Percentiles rank a stretch among this genome's conserved stretches.
These are phyloP conservation scores for Pelosia muscerda DNA, from an alignment of 2,888 invertebrate species.

Conservation along the genomic window DNA sequence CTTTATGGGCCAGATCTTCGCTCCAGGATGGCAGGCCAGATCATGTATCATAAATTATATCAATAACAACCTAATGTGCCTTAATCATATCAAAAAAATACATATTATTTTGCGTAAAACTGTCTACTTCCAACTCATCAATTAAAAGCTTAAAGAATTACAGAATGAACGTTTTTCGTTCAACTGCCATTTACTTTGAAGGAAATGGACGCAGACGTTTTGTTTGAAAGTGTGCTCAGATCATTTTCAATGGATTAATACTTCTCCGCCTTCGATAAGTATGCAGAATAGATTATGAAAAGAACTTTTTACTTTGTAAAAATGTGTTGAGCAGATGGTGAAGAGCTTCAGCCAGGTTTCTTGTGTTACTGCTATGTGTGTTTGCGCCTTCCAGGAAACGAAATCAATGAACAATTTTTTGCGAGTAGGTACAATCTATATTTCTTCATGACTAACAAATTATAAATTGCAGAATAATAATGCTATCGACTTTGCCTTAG, in stretches of 20 bases:
- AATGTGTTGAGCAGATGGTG: background rate
- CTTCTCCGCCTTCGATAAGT: constrained; percentile 45
- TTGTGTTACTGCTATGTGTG: too few relatives aligned
- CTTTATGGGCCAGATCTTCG: too few relatives aligned
- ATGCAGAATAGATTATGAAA: constrained; percentile 39
- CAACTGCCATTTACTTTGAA: background rate
- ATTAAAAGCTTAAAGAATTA: background rate
- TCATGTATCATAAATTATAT: too few relatives aligned
- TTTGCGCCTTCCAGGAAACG: too few relatives aligned
- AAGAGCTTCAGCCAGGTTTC: too few relatives aligned
- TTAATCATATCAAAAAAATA: background rate
- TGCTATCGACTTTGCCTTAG: too few relatives aligned
- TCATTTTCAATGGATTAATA: constrained; percentile 46
- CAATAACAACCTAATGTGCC: too few relatives aligned
- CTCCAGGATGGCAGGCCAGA: too few relatives aligned
- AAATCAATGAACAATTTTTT: too few relatives aligned
- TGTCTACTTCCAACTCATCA: background rate
- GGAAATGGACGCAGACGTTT: constrained; percentile 18
- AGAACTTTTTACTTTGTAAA: constrained; percentile 32
- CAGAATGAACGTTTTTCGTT: background rate
- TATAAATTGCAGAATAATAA: too few relatives aligned
- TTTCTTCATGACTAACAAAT: too few relatives aligned
- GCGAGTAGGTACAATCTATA: too few relatives aligned
- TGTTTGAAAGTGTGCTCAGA: constrained; percentile 39
- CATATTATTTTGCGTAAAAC: background rate